Evolutionary conservation across 2,888 invertebrate genomes (phyloP).

Genomic region (Orthosia incerta): DNA sequence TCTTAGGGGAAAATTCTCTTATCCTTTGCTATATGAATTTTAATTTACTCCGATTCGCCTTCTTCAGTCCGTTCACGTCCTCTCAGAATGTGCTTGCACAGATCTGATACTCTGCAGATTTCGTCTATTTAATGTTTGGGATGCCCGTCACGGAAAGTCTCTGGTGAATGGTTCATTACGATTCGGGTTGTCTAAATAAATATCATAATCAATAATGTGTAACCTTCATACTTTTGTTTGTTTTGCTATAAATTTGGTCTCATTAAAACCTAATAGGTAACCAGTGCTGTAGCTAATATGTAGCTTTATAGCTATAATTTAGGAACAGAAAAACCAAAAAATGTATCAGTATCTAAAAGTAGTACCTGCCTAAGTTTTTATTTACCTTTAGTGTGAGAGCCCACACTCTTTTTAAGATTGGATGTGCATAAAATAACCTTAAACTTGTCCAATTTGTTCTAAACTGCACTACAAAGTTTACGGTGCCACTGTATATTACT

Average conservation of each 20-base stretch:
- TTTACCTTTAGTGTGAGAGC: too few species aligned
- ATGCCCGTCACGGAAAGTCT: slow-evolving; percentile 26
- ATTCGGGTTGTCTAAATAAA: slow-evolving; percentile 15
- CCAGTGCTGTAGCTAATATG: background rate
- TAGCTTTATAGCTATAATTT: too few species aligned
- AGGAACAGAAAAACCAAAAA: too few species aligned
- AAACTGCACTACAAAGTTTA: slow-evolving; percentile 13
- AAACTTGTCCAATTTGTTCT: slow-evolving; percentile 22
- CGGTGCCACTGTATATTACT: slow-evolving; percentile 26
- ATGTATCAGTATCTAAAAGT: too few species aligned
- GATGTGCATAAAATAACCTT: background rate
- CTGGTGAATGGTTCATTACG: slow-evolving; percentile 38
- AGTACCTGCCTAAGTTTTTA: too few species aligned
- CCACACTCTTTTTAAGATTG: slow-evolving; percentile 4
- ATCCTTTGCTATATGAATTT: slow-evolving; percentile 67
- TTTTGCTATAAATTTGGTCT: background rate
- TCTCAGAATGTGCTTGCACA: slow-evolving; percentile 35
- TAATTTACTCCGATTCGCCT: slow-evolving; percentile 56
- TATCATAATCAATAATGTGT: background rate
- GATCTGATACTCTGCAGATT: slow-evolving; percentile 37
- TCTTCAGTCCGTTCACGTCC: slow-evolving; percentile 48
- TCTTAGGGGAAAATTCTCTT: slow-evolving; percentile 69
- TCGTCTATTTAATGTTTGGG: slow-evolving; percentile 29
- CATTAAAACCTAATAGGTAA: background rate
- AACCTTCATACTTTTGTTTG: background rate